These are phyloP conservation scores for Corythornis vintsioides DNA, from an alignment of 2,113 vertebrate genomes.

Conservation along the genomic window DNA sequence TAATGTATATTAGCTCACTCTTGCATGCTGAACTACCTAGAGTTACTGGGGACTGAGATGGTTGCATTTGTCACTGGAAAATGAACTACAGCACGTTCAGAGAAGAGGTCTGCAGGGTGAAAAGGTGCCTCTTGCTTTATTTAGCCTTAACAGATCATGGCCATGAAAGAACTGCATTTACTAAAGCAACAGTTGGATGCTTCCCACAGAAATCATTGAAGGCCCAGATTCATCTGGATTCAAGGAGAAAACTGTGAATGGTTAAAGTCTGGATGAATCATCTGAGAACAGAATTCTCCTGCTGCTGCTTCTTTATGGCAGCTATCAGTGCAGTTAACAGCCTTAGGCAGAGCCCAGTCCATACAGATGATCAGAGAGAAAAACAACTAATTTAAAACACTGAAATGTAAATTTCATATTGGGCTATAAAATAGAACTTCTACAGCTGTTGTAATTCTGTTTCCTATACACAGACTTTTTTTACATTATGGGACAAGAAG, in stretches of 20 bases:
- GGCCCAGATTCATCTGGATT: background rate
- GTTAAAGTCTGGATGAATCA: background rate
- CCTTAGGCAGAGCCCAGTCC: background rate
- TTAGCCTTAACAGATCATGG: background rate
- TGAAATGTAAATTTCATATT: background rate
- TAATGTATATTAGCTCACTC: background rate
- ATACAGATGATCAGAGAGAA: rapidly evolving
- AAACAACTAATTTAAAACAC: background rate
- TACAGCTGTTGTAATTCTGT: background rate
- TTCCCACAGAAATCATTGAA: background rate
- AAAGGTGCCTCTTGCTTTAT: background rate
- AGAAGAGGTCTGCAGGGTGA: background rate
- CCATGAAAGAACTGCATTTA: background rate
- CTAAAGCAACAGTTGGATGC: background rate
- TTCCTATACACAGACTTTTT: background rate
- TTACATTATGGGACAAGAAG: background rate
- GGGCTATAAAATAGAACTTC: background rate
- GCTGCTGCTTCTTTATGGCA: background rate
- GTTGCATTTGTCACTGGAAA: background rate
- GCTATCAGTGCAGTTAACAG: background rate
- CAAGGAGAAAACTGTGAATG: background rate
- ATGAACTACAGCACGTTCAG: background rate
- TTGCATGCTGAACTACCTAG: background rate
- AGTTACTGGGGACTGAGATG: background rate
- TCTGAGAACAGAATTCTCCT: background rate